Evolutionary conservation across 2,797 vertebrate species (phyloP).

Genomic region (Darevskia mixta): DNA sequence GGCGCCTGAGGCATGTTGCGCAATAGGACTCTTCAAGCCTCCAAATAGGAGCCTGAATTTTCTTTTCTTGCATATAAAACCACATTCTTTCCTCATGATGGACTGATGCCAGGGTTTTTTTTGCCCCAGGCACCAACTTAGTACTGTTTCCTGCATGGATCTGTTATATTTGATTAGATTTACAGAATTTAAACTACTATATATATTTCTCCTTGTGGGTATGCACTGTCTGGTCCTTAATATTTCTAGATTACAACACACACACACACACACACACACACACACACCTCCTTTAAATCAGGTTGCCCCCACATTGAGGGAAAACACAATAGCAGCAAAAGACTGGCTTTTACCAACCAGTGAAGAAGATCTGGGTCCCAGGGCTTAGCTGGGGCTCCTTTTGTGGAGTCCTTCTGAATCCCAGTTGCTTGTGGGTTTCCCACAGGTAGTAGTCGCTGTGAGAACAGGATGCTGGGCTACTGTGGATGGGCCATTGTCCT

Average conservation of each 20-base stretch:
- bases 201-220: neutral
- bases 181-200: constrained; percentile 15
- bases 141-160: constrained; percentile 9
- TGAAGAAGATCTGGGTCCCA: neutral
- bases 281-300: neutral
- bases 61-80: constrained; percentile 25
- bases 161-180: constrained; percentile 30
- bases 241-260: neutral
- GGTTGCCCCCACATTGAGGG: neutral
- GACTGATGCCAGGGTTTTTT: constrained; percentile 21
- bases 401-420: no score
- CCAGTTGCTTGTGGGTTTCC: no score
- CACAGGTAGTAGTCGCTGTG: no score
- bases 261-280: neutral
- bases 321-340: neutral
- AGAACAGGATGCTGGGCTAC: no score
- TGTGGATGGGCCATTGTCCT: no score
- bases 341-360: neutral
- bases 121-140: constrained; percentile 28
- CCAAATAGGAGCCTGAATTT: constrained; percentile 18
- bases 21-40: constrained; percentile 20
- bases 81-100: constrained; percentile 18
- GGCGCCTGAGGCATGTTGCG: neutral
- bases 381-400: neutral
- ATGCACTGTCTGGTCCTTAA: constrained; percentile 9